These are phyloP conservation scores for Garra rufa DNA, from an alignment of 2,113 vertebrate species.

Conservation along the genomic window DNA sequence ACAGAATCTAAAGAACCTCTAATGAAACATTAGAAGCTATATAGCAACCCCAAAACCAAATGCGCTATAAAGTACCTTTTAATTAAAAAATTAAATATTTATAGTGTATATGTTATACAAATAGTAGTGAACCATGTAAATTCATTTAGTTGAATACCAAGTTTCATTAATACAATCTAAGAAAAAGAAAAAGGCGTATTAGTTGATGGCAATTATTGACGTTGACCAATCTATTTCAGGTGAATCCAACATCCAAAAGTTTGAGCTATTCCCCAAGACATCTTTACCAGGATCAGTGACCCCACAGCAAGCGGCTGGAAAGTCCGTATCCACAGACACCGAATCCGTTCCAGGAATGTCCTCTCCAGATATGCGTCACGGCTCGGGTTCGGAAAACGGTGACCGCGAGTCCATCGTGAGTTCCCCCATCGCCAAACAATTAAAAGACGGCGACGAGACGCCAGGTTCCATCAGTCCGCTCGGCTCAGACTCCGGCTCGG, in stretches of 20 bases:
- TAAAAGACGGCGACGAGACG: conserved; percentile 86
- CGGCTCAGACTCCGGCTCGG: conserved; percentile 93
- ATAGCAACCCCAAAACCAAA: not conserved
- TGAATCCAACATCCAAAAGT: conserved; percentile 91
- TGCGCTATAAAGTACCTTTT: not conserved
- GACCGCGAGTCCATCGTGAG: conserved; percentile 88
- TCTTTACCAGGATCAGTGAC: conserved; percentile 83
- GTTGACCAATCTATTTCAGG: conserved; percentile 66
- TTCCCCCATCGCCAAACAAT: conserved; percentile 86
- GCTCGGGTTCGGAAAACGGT: conserved; percentile 94
- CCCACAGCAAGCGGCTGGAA: conserved; percentile 81
- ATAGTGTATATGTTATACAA: not conserved
- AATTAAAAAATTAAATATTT: not conserved
- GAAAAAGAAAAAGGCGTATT: not conserved
- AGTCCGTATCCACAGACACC: conserved; percentile 84
- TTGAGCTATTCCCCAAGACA: conserved; percentile 91
- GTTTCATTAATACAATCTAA: not conserved
- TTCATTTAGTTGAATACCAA: not conserved
- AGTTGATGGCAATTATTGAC: not conserved
- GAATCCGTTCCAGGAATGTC: conserved; percentile 90
- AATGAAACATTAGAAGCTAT: not conserved
- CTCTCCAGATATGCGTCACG: conserved; percentile 89
- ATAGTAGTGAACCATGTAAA: not conserved
- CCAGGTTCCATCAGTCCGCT: conserved; percentile 90
- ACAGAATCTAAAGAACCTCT: not conserved